Evolutionary conservation across 1,140 invertebrate genomes (phyloP).

Genomic region (Xylocopa sonorina): DNA sequence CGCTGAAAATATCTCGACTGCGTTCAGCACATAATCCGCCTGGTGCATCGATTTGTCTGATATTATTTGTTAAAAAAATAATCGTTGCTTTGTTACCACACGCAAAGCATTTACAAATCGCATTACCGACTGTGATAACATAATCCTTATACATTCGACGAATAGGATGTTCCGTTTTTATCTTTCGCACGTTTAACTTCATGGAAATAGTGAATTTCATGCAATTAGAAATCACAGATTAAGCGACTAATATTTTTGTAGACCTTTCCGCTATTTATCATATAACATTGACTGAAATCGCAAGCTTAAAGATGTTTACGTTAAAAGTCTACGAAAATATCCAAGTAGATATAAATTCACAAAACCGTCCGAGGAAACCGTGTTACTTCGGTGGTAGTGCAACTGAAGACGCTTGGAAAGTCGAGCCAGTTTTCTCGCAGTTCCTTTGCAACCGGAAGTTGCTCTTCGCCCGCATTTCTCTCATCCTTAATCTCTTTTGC

Average conservation of each 20-base stretch:
- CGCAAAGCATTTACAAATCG: background rate
- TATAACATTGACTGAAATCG: background rate
- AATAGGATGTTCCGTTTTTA: too few relatives aligned
- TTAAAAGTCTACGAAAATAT: background rate
- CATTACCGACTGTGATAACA: too few relatives aligned
- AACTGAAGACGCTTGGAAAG: conserved; percentile 27
- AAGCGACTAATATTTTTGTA: too few relatives aligned
- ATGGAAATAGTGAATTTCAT: too few relatives aligned
- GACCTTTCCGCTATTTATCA: too few relatives aligned
- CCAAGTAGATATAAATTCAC: conserved; percentile 35
- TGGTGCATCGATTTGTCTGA: background rate
- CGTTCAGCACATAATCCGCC: background rate
- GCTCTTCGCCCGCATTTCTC: conserved; percentile 26
- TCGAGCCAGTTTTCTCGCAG: conserved; percentile 49
- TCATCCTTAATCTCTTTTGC: conserved; percentile 12
- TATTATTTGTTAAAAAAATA: background rate
- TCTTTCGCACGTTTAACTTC: too few relatives aligned
- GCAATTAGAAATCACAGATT: too few relatives aligned
- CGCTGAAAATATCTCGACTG: conserved; percentile 4
- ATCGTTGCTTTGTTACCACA: background rate
- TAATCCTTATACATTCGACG: too few relatives aligned
- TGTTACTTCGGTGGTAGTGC: conserved; percentile 36
- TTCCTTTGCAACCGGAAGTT: conserved; percentile 51
- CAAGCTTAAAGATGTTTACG: background rate
- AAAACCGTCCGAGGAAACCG: conserved; percentile 46